Conservation (phyloP, 1,140 invertebrate species). For the Sipha flava region DNA sequence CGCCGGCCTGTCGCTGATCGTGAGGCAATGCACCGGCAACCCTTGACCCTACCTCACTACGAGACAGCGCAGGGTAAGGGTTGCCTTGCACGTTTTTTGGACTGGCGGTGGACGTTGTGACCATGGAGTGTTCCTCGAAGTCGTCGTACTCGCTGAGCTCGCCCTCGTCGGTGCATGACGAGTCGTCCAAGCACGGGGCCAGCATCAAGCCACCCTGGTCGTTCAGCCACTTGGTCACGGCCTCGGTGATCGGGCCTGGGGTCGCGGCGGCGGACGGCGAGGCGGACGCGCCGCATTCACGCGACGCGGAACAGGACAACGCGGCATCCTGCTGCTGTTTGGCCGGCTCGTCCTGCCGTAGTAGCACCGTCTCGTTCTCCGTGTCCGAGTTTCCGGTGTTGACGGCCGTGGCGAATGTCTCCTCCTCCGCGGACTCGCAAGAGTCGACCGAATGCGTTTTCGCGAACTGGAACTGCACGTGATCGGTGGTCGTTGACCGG, state of each 20-base stretch:
- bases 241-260: conserved; percentile 38
- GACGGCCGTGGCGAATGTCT: conserved; percentile 1
- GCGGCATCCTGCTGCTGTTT: too few relatives aligned
- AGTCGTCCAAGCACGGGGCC: conserved; percentile 1
- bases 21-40: conserved; percentile 33
- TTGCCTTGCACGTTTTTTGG: conserved; percentile 44
- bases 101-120: conserved; percentile 38
- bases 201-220: conserved; percentile 35
- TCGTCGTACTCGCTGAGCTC: conserved; percentile 37
- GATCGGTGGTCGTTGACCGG: not conserved
- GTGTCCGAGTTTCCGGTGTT: not conserved
- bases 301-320: not conserved
- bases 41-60: conserved; percentile 38
- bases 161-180: conserved; percentile 23
- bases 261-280: not conserved
- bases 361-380: not conserved
- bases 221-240: conserved; percentile 42
- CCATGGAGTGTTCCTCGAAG: conserved; percentile 36
- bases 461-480: not conserved
- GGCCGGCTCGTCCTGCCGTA: too few relatives aligned
- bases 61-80: conserved; percentile 44
- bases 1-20: conserved; percentile 30
- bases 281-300: conserved; percentile 20
- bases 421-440: conserved; percentile 17
- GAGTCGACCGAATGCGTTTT: not conserved